Percentiles rank a stretch among this genome's conserved stretches.
Evolutionary conservation across 2,113 vertebrate species (phyloP).

Genomic region (Eurypyga helias): DNA sequence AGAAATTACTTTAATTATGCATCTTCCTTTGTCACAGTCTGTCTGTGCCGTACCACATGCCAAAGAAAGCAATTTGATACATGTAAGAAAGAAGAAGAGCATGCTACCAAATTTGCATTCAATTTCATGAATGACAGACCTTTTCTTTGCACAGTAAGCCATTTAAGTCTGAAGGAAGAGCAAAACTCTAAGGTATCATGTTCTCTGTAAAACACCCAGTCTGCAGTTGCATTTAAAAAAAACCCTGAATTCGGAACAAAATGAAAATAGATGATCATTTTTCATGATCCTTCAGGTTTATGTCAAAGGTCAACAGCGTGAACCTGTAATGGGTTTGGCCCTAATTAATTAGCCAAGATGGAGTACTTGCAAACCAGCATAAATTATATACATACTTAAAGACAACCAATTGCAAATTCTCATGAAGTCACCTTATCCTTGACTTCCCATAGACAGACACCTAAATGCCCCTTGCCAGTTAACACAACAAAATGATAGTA

Average conservation of each 20-base stretch:
- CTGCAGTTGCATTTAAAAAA: not conserved
- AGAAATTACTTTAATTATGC: not conserved
- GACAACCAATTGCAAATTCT: not conserved
- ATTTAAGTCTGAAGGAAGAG: not conserved
- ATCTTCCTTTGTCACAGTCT: not conserved
- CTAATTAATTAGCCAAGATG: conserved; percentile 24
- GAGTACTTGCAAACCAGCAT: not conserved
- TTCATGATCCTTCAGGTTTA: not conserved
- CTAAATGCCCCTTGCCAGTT: not conserved
- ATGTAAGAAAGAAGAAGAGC: not conserved
- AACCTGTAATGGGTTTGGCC: not conserved
- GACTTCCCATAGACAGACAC: not conserved
- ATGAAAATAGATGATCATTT: not conserved
- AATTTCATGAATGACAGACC: not conserved
- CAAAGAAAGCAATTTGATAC: not conserved
- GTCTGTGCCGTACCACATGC: not conserved
- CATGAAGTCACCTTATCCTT: not conserved
- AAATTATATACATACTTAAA: not conserved
- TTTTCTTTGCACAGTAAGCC: not conserved
- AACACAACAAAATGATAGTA: not conserved
- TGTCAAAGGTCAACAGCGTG: not conserved
- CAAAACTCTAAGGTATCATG: not conserved
- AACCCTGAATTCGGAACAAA: not conserved
- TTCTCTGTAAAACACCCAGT: not conserved
- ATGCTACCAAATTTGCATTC: not conserved